Evolutionary conservation across 2,797 vertebrate species (phyloP).

Genomic region (Anas georgica): DNA sequence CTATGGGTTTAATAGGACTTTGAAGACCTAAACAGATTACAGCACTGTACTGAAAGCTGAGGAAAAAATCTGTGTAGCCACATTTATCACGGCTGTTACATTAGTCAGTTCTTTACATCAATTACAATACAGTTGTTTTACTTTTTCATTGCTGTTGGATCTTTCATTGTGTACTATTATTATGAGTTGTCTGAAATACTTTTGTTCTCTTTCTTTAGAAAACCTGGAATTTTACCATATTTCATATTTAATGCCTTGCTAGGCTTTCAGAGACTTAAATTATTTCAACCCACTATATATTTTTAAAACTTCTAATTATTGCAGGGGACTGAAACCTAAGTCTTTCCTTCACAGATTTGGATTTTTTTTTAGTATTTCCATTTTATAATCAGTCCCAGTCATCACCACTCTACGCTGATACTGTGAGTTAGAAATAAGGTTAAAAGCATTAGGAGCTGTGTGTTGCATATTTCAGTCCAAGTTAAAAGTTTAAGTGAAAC

Average conservation of each 20-base stretch:
- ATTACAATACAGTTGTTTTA: background rate
- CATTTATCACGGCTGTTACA: accelerated
- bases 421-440: background rate
- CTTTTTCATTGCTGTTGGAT: background rate
- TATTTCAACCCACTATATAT: background rate
- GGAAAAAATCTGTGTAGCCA: background rate
- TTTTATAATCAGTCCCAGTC: background rate
- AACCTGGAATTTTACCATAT: background rate
- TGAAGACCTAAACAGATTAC: background rate
- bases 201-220: background rate
- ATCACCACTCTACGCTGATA: accelerated
- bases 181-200: background rate
- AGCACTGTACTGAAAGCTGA: background rate
- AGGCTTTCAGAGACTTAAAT: background rate
- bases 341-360: background rate
- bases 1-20: background rate
- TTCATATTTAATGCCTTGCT: background rate
- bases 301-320: background rate
- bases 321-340: background rate
- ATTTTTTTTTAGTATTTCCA: background rate
- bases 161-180: background rate
- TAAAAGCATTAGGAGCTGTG: background rate
- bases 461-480: accelerated
- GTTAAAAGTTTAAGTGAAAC: background rate
- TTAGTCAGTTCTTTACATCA: accelerated